phyloP scores from a whole-genome alignment of 2,113 vertebrate genomes.

The Reinhardtius hippoglossoides region DNA sequence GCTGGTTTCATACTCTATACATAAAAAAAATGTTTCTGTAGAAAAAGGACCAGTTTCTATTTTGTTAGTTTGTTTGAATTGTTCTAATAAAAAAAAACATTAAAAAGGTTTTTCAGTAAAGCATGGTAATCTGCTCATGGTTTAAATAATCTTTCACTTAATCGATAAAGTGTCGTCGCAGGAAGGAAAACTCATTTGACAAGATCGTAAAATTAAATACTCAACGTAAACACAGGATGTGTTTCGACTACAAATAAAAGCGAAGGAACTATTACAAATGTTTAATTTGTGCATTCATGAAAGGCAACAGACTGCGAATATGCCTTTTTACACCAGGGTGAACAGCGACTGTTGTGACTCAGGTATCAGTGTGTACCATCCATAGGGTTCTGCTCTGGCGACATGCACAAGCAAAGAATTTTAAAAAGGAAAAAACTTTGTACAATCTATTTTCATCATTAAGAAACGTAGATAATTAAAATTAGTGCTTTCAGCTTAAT shows the following conservation, averaged over 20 bases:
- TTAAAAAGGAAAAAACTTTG: slow-evolving; percentile 86
- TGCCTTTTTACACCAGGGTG: slow-evolving; percentile 81
- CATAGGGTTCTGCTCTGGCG: slow-evolving; percentile 86
- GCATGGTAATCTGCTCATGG: too few species aligned
- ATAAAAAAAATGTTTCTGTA: slow-evolving; percentile 91
- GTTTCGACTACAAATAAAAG: slow-evolving; percentile 1
- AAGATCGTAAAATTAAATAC: not conserved
- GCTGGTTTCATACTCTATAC: slow-evolving; percentile 91
- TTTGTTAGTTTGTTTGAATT: slow-evolving; percentile 87
- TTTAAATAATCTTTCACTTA: too few species aligned
- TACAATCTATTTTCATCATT: slow-evolving; percentile 93
- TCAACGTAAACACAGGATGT: not conserved
- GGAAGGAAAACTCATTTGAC: too few species aligned
- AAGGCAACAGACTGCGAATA: slow-evolving; percentile 87
- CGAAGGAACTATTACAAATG: slow-evolving; percentile 72
- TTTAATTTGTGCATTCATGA: slow-evolving; percentile 95
- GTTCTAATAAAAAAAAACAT: slow-evolving; percentile 75
- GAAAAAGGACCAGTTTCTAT: slow-evolving; percentile 88
- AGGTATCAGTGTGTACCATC: slow-evolving; percentile 91
- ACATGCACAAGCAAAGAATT: slow-evolving; percentile 91
- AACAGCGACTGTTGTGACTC: slow-evolving; percentile 83
- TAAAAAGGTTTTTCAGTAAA: not conserved
- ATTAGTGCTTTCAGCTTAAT: slow-evolving; percentile 96
- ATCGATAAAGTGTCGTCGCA: too few species aligned
- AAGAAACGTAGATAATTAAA: slow-evolving; percentile 86